Conservation (phyloP, 2,888 invertebrate species). For the Craniophora ligustri region DNA sequence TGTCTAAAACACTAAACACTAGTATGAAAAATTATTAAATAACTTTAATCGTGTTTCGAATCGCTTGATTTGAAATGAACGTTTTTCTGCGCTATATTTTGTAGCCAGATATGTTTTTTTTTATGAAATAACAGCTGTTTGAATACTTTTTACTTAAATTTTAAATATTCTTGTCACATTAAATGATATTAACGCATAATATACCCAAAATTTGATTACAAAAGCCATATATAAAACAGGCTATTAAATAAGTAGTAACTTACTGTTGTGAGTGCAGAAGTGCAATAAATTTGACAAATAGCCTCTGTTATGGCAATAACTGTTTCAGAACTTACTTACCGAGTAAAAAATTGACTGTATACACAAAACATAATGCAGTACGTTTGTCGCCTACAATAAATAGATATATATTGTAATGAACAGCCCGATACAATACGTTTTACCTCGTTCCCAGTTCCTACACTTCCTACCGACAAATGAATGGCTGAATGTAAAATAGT, state of each 20-base stretch:
- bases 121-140: no score
- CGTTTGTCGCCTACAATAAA: constrained; percentile 33
- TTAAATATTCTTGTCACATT: neutral
- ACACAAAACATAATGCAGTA: constrained; percentile 25
- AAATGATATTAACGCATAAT: neutral
- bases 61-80: no score
- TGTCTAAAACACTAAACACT: no score
- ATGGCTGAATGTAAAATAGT: constrained; percentile 68
- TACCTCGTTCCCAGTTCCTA: constrained; percentile 39
- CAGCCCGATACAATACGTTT: constrained; percentile 46
- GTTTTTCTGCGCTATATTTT: no score
- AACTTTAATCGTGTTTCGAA: no score
- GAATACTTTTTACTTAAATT: no score
- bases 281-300: constrained; percentile 70
- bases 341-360: constrained; percentile 55
- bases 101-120: no score
- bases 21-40: no score
- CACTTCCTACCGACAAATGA: constrained; percentile 44
- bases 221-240: constrained; percentile 53
- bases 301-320: constrained; percentile 68
- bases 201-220: constrained; percentile 47
- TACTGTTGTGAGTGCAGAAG: constrained; percentile 58
- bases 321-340: constrained; percentile 63
- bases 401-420: constrained; percentile 41
- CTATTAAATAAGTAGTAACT: constrained; percentile 65